Base-by-base conservation (phyloP, 2,113 vertebrate species). In the Takifugu bimaculatus region DNA sequence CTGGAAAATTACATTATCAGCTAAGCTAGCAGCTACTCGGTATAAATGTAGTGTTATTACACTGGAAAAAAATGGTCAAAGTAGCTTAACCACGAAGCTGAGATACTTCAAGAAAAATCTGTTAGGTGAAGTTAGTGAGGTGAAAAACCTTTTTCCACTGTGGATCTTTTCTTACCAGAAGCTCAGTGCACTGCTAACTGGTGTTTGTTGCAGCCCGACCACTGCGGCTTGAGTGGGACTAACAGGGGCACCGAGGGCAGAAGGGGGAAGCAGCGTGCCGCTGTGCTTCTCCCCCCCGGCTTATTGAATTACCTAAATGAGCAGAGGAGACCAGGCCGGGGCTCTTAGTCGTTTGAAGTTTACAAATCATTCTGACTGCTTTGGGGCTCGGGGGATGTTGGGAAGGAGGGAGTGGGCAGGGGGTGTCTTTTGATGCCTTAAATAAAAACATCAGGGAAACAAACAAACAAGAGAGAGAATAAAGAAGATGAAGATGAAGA, bases 291-390 rank as follows among this genome's bases (percentile, higher is more conserved):
- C 81, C 86, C 81, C 82, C 76, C 68, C 65, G 76, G 84, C 85
- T 90, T 88, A 90, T 89, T 90, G 86, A 89, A 90, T 90, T 89
- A 90, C 87, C 86, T 85, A 85, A 89, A 90, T 89, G 89, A 90
- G 84, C 87, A 87, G 74, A 79, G 84, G 81, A 86, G 81, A 83
- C 80, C 82, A 75, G 79, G 77, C 88, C 68, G 64, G 79, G 84
- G 79, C 87, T 87, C 84, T 87, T 35, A 80, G 79, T 60, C 63
- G 73, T 90, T 90, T 89, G 88, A 89, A 89, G 87, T 90, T 89
- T 87, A 89, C 85, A 89, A 90, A 90, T 90, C 85, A 88, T 88
- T 74, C 77, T 87, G 87, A 87, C 77, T 86, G 85, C 83, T 87
- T 66, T 78, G 83, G 84, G 80, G 85, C 84, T 81, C 65, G 43